Evolutionary conservation across 1,140 invertebrate genomes (phyloP).

Genomic region (Eulimnadia texana): DNA sequence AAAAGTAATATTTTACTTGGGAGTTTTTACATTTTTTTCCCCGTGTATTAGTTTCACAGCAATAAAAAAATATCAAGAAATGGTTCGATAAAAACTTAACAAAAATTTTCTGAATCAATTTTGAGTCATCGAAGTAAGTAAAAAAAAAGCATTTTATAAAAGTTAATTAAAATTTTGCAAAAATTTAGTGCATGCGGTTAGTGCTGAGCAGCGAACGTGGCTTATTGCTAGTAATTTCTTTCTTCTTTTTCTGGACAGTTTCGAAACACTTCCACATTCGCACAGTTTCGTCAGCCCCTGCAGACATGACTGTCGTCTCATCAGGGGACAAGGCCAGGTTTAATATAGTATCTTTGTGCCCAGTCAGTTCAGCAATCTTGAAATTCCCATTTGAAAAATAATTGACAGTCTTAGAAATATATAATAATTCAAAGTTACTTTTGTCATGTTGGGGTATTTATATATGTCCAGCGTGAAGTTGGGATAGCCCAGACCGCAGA

Average conservation of each 20-base stretch:
- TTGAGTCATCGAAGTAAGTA: background rate
- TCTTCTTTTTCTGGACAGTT: slow-evolving; percentile 54
- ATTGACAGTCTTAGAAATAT: slow-evolving; percentile 1
- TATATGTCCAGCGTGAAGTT: slow-evolving; percentile 91
- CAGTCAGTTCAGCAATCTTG: slow-evolving; percentile 56
- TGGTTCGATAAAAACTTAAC: no score
- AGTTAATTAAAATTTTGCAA: background rate
- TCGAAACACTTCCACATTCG: slow-evolving; percentile 92
- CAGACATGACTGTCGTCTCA: slow-evolving; percentile 81
- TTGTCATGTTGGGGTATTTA: slow-evolving; percentile 85
- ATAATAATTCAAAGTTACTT: slow-evolving; percentile 33
- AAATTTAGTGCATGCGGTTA: background rate
- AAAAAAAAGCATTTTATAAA: background rate
- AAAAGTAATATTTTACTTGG: no score
- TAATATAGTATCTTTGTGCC: slow-evolving; percentile 77
- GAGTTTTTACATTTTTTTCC: no score
- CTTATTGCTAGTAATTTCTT: slow-evolving; percentile 28
- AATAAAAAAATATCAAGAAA: no score
- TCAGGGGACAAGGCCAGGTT: slow-evolving; percentile 88
- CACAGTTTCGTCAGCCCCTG: slow-evolving; percentile 89
- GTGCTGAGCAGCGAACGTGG: background rate
- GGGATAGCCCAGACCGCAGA: slow-evolving; percentile 89
- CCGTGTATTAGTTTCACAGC: no score
- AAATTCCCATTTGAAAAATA: slow-evolving; percentile 4
- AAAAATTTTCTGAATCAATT: no score